A percentile compares a stretch with the other conserved stretches of the same genome.
phyloP scores from a whole-genome alignment of 2,113 vertebrate genomes.

The Plotosus lineatus region DNA sequence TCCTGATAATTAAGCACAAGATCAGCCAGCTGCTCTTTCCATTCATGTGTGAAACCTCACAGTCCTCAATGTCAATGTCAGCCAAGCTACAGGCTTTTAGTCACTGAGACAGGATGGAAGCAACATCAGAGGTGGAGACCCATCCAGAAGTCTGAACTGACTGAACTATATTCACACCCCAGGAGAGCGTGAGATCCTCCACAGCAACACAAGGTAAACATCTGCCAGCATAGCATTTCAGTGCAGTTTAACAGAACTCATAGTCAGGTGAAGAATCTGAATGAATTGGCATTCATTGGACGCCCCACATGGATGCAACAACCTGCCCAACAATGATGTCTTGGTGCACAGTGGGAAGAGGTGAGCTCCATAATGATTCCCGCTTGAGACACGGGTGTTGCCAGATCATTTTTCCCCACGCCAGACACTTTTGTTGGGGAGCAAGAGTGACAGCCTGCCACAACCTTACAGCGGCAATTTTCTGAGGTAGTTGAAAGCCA shows the following conservation, averaged over 20 bases:
- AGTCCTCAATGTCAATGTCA: not conserved
- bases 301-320: slow-evolving; percentile 34
- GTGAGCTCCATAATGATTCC: slow-evolving; percentile 42
- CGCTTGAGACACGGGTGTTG: not conserved
- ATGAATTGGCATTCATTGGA: slow-evolving; percentile 45
- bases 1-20: not conserved
- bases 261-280: slow-evolving; percentile 12
- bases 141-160: no score
- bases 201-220: slow-evolving; percentile 38
- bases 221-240: slow-evolving; percentile 45
- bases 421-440: slow-evolving; percentile 28
- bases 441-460: slow-evolving; percentile 21
- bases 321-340: slow-evolving; percentile 26
- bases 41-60: not conserved
- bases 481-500: slow-evolving; percentile 4
- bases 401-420: slow-evolving; percentile 36
- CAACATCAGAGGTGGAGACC: no score
- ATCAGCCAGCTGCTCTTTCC: not conserved
- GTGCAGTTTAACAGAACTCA: not conserved
- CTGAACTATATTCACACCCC: not conserved
- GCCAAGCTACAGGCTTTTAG: not conserved
- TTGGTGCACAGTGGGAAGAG: not conserved
- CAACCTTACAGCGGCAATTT: slow-evolving; percentile 26
- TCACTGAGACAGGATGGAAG: not conserved
- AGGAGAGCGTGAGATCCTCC: not conserved